Evolutionary conservation across 2,888 invertebrate species (phyloP), one percentile per base, ranked within the genome.

Genomic region (Oxycera nigricornis): DNA sequence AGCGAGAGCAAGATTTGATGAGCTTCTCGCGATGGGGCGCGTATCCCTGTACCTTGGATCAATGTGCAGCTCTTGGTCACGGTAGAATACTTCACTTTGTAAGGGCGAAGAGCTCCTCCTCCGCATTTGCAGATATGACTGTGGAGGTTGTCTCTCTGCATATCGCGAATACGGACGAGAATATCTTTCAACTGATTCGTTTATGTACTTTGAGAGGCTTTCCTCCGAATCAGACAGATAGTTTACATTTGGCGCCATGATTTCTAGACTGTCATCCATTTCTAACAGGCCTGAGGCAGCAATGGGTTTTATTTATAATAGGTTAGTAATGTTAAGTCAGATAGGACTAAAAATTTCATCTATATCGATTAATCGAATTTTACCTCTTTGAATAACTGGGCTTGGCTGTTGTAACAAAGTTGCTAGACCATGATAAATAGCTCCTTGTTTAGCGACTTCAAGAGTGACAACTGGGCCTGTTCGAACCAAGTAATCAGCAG

Each of bases 381-480:
- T 87, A 92, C 92, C 92, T 89, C 92, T 88, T 81, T 90, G 89
- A 84, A 91, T 91, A 77, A 91, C 89, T 72, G 95, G 95, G 80
- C 94, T 94, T 11, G 97, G 97, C 83, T 97, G 96, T 79, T 94
- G 95, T 67, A 98, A 87, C 75, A 97, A 88, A 17, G 96, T 95
- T 17, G 97, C 97, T 73, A 99, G 88, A 28, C 98, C 98, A 86
- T 99, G 98, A 83, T 95, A 94, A 81, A 97, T 93, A 67, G 98
- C 99, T 67, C 97, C 98, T 85, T 98, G 97, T 86, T 98, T 98
- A 26, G 97, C 97, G 76, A 99, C 98, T 85, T 97, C 97, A 77
- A 99, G 86, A 6, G 94, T 94, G 30, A 99, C 98, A 3, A 95
- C 91, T 50, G 94, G 94, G 7, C 98, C 97, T 14, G 98, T 98